These are phyloP conservation scores for Planococcus citri DNA, from an alignment of 1,140 invertebrate species.

Conservation along the genomic window DNA sequence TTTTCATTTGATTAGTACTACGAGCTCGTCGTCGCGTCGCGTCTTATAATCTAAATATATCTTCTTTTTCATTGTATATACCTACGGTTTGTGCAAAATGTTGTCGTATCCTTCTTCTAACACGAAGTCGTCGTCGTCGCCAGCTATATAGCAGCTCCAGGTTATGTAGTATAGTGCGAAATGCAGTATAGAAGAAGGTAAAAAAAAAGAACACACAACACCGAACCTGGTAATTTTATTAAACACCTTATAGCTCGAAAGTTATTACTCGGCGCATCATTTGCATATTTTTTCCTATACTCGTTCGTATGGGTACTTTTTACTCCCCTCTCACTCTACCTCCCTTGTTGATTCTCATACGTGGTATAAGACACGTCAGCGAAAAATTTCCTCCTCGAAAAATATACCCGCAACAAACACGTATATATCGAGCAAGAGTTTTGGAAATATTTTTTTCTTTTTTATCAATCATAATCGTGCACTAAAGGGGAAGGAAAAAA, in stretches of 20 bases:
- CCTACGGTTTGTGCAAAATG: no score
- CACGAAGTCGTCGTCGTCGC: no score
- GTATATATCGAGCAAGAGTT: neutral
- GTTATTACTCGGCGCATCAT: neutral
- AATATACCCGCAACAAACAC: no score
- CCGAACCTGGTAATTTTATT: neutral
- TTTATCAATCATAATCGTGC: neutral
- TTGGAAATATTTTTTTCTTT: neutral
- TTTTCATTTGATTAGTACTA: constrained; percentile 5
- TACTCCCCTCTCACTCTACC: no score
- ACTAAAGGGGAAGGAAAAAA: constrained; percentile 9
- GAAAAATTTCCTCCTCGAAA: no score
- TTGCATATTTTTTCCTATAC: neutral
- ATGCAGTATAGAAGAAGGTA: no score
- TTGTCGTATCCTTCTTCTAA: no score
- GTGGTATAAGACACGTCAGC: no score
- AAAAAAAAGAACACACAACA: no score
- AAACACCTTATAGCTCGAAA: neutral
- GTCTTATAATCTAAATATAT: neutral
- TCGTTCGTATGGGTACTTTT: neutral
- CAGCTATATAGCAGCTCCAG: no score
- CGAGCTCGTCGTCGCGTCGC: neutral
- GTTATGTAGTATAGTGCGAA: no score
- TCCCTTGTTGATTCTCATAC: no score
- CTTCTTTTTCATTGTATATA: neutral